phyloP scores from a whole-genome alignment of 2,888 invertebrate species.

The Nineta flava region DNA sequence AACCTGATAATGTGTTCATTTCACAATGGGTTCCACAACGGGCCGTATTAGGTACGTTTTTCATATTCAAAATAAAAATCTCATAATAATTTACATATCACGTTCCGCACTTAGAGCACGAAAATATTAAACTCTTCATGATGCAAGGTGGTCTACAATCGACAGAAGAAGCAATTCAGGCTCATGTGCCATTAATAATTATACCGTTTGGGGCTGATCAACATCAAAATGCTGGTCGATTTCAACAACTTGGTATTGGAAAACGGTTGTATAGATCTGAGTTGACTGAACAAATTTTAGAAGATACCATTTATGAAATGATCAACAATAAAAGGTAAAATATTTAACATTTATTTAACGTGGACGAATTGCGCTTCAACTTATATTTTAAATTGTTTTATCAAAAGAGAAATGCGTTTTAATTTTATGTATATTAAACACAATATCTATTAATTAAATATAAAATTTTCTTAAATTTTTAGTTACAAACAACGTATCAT shows the following conservation, averaged over 20 bases:
- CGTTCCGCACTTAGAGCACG: constrained; percentile 18
- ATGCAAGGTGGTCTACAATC: constrained; percentile 32
- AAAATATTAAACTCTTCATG: constrained; percentile 30
- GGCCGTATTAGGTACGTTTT: constrained; percentile 21
- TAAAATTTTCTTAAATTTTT: background rate
- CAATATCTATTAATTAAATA: too few species aligned
- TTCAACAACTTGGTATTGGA: constrained; percentile 20
- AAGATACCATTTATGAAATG: background rate
- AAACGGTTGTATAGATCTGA: constrained; percentile 19
- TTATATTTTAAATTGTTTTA: too few species aligned
- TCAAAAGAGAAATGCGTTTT: too few species aligned
- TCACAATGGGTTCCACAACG: constrained; percentile 27
- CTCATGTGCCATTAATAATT: constrained; percentile 26
- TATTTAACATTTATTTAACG: too few species aligned
- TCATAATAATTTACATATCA: background rate
- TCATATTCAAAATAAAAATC: background rate
- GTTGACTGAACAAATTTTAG: background rate
- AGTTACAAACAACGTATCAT: background rate
- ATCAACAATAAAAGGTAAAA: background rate
- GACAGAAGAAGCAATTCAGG: constrained; percentile 27
- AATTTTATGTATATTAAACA: too few species aligned
- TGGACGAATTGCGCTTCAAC: too few species aligned
- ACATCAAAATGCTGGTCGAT: constrained; percentile 20
- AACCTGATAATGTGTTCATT: constrained; percentile 25
- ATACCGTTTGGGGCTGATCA: constrained; percentile 29